These are phyloP conservation scores for Notocelia uddmanniana DNA, from an alignment of 2,888 invertebrate genomes.

Conservation along the genomic window DNA sequence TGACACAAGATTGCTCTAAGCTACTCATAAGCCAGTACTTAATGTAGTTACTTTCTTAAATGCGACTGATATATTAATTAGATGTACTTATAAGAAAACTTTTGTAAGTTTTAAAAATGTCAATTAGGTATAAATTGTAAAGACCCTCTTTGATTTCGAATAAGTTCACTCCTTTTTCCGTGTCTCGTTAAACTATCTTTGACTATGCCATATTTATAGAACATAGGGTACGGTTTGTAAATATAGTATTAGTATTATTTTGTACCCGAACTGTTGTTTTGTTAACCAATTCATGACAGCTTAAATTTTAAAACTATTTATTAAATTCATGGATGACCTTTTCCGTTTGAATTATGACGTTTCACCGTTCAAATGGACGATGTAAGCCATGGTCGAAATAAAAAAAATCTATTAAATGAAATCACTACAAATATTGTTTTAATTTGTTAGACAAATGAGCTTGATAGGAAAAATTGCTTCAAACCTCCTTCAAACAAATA, in stretches of 20 bases:
- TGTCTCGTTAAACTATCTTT: constrained; percentile 36
- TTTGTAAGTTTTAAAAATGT: constrained; percentile 51
- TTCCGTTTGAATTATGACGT: constrained; percentile 75
- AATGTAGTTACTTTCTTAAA: constrained; percentile 67
- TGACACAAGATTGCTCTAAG: constrained; percentile 55
- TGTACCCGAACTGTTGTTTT: constrained; percentile 61
- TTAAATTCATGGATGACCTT: constrained; percentile 78
- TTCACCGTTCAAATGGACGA: constrained; percentile 78
- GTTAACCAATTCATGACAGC: constrained; percentile 63
- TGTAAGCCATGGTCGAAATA: constrained; percentile 73
- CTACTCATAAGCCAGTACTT: constrained; percentile 75
- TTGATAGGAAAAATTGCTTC: not conserved
- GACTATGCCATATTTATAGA: constrained; percentile 62
- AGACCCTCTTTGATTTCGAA: constrained; percentile 21
- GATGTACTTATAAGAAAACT: constrained; percentile 51
- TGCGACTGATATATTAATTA: constrained; percentile 84
- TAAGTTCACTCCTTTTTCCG: constrained; percentile 45
- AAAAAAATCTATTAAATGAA: constrained; percentile 60
- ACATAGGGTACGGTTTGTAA: constrained; percentile 67
- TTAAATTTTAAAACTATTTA: constrained; percentile 71
- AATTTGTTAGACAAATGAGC: not conserved
- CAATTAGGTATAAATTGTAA: constrained; percentile 48
- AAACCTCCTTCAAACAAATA: constrained; percentile 59
- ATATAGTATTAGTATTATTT: constrained; percentile 68
- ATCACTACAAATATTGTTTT: constrained; percentile 52